phyloP scores from a whole-genome alignment of 2,797 vertebrate species.

The Podarcis lilfordi region DNA sequence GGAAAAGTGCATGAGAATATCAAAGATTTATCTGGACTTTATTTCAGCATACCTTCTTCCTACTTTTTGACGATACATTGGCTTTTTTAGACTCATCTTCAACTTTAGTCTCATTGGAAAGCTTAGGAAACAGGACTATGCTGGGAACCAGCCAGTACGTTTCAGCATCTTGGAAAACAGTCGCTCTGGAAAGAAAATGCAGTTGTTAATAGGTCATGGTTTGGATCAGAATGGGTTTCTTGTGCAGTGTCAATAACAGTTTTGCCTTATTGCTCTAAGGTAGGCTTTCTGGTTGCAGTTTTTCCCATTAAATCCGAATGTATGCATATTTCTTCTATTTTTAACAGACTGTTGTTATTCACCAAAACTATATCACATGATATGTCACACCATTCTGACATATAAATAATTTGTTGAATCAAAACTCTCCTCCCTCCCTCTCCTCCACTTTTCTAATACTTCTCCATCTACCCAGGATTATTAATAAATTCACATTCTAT shows the following conservation, averaged over 20 bases:
- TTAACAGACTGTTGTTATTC: not conserved
- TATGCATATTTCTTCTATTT: not conserved
- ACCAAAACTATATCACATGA: not conserved
- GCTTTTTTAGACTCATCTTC: not conserved
- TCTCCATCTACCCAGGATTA: not conserved
- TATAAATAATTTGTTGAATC: not conserved
- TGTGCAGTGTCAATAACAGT: not conserved
- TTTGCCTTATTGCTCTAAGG: not conserved
- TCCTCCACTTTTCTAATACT: not conserved
- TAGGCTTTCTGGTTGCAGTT: not conserved
- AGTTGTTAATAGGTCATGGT: not conserved
- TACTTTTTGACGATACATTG: conserved; percentile 53
- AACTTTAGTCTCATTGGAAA: not conserved
- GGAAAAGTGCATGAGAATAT: not conserved
- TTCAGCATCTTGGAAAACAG: conserved; percentile 67
- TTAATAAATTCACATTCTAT: not conserved
- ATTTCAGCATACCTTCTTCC: conserved; percentile 68
- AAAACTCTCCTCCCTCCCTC: not conserved
- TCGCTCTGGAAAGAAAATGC: conserved; percentile 60
- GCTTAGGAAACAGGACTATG: conserved; percentile 32
- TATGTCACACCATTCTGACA: not conserved
- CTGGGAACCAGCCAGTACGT: conserved; percentile 71
- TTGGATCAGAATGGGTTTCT: not conserved
- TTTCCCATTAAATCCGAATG: not conserved
- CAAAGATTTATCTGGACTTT: not conserved